Evolutionary conservation across 2,113 vertebrate genomes (phyloP).

Genomic region (Pollimyrus isidori): DNA sequence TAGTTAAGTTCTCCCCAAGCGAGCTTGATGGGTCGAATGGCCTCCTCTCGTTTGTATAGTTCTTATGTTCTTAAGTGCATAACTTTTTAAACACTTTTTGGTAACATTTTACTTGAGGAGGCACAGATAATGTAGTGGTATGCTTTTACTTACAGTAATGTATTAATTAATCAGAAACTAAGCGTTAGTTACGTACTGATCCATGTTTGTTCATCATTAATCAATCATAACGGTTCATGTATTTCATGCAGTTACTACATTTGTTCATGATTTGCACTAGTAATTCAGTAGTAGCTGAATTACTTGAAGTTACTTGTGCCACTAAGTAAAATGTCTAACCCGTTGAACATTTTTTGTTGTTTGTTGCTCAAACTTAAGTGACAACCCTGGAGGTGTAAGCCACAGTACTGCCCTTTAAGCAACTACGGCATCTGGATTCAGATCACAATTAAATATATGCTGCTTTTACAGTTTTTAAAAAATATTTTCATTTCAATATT

Average conservation of each 20-base stretch:
- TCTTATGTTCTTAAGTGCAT: too few relatives aligned
- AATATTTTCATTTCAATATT: background rate
- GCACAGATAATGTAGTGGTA: background rate
- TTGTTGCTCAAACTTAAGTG: background rate
- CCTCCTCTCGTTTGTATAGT: too few relatives aligned
- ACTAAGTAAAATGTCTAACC: too few relatives aligned
- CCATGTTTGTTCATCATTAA: background rate
- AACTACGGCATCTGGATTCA: background rate
- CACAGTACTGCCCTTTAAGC: background rate
- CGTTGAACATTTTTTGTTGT: too few relatives aligned
- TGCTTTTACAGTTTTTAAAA: background rate
- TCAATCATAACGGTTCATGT: background rate
- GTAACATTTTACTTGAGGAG: background rate
- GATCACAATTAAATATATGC: background rate
- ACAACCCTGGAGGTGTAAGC: background rate
- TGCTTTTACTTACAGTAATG: background rate
- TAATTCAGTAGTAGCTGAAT: background rate
- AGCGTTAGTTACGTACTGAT: background rate
- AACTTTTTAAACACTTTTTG: too few relatives aligned
- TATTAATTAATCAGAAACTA: background rate
- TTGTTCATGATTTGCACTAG: background rate
- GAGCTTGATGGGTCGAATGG: too few relatives aligned
- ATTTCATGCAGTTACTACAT: background rate
- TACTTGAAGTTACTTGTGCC: background rate
- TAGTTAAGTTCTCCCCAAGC: too few relatives aligned